These are phyloP conservation scores for Polietes domitor DNA, from an alignment of 2,888 invertebrate genomes.

Conservation along the genomic window DNA sequence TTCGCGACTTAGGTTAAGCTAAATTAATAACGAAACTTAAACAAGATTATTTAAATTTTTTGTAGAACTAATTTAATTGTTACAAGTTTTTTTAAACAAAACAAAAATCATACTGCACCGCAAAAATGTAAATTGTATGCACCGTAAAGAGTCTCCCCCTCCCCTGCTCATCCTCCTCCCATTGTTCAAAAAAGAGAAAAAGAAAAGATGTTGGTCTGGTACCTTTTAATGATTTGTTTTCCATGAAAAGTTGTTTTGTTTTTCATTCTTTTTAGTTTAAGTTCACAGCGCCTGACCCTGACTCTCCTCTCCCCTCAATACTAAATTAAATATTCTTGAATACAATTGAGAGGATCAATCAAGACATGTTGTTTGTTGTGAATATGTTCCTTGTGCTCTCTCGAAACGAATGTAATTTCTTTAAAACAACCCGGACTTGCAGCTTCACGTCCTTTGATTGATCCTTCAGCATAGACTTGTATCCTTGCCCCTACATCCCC, in stretches of 20 bases:
- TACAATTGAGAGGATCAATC: neutral
- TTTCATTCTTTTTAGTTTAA: neutral
- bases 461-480: neutral
- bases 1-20: slow-evolving; percentile 34
- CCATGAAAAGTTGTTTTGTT: slow-evolving; percentile 7
- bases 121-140: neutral
- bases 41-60: slow-evolving; percentile 16
- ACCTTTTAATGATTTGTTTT: slow-evolving; percentile 35
- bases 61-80: slow-evolving; percentile 25
- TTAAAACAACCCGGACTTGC: neutral
- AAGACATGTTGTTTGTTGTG: too few relatives aligned
- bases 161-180: slow-evolving; percentile 1
- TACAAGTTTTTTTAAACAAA: slow-evolving; percentile 25
- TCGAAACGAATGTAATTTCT: too few relatives aligned
- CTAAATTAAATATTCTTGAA: neutral
- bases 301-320: neutral
- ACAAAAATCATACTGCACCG: neutral
- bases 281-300: neutral
- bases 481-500: neutral
- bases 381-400: too few relatives aligned
- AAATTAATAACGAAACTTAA: slow-evolving; percentile 30
- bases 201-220: slow-evolving; percentile 47
- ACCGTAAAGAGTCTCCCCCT: neutral
- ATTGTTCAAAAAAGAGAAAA: neutral
- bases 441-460: neutral